A percentile compares a stretch with the other conserved stretches of the same genome.
phyloP scores from a whole-genome alignment of 2,888 invertebrate genomes.

The Drosophila peninsularis region DNA sequence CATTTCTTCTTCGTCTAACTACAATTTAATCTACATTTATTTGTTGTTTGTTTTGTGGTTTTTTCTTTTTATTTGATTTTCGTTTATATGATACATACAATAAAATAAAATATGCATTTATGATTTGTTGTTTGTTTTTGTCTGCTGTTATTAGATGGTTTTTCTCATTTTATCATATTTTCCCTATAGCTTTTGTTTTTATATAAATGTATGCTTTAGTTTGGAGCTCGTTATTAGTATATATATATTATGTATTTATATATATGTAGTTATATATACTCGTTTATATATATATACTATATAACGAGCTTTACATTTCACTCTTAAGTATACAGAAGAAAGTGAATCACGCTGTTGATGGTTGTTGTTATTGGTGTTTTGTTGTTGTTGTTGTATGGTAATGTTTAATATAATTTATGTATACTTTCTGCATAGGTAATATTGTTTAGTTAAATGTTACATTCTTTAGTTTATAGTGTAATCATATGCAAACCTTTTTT shows the following conservation, averaged over 20 bases:
- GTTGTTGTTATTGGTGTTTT: constrained; percentile 15
- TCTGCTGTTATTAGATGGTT: constrained; percentile 24
- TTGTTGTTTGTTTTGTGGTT: constrained; percentile 48
- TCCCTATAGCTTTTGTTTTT: constrained; percentile 21
- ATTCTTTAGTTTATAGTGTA: constrained; percentile 60
- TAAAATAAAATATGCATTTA: constrained; percentile 65
- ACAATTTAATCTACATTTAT: constrained; percentile 65
- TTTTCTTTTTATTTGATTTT: constrained; percentile 60
- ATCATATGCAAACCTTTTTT: constrained; percentile 65
- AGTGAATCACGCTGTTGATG: constrained; percentile 41
- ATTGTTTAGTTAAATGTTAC: constrained; percentile 68
- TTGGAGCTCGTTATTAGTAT: constrained; percentile 37
- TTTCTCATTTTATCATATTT: constrained; percentile 6
- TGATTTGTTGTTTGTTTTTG: constrained; percentile 31
- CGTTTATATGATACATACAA: constrained; percentile 60
- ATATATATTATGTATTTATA: constrained; percentile 8
- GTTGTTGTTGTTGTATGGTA: constrained; percentile 37
- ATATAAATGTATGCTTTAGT: constrained; percentile 3
- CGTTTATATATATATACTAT: constrained; percentile 4
- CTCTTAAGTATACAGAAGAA: constrained; percentile 55
- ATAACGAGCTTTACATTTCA: constrained; percentile 47
- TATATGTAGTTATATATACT: not conserved
- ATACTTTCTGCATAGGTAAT: constrained; percentile 63
- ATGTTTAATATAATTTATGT: constrained; percentile 49
- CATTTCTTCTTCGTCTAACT: constrained; percentile 55